Evolutionary conservation across 2,888 invertebrate species (phyloP), one percentile per base, ranked within the genome.

Genomic region (Orchesella flavescens): DNA sequence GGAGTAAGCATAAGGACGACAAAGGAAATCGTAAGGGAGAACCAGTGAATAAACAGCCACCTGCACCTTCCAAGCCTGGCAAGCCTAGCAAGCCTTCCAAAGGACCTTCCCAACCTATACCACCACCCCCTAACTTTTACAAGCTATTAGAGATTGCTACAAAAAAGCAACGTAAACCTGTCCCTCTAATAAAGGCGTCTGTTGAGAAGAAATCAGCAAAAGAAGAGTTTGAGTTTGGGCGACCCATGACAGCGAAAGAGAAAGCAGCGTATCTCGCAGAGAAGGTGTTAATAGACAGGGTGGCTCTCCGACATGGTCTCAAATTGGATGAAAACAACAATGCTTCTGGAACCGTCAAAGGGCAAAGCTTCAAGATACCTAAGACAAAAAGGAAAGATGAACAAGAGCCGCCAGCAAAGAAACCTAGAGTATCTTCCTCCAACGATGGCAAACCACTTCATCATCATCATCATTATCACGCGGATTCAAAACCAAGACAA

Each of bases 201-300:
- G 49, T 49, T 15, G 46, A 68, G 0, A 63, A 69, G 49, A 55
- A 71, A 1, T 53, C 23, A 23, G 87, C 88, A 23, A 86, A 86
- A 43, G 85, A 87, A 15, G 85, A 86, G 12, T 88, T 87, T 82
- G 87, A 93, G 83, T 92, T 92, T 0, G 95, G 95, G 87, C 92
- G 95, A 61, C 91, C 93, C 12, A 93, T 96, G 92, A 96, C 96
- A 0, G 95, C 95, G 87, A 94, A 93, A 87, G 96, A 97, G 89
- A 95, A 93, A 89, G 91, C 92, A 63, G 95, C 96, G 89, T 92
- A 93, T 88, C 93, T 94, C 88, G 93, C 94, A 88, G 94, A 95
- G 87, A 93, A 93, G 89, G 94, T 93, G 63, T 92, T 91, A 88
- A 91, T 93, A 55, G 87, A 88, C 69, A 88, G 88, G 80, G 87